Conservation (phyloP, 2,888 invertebrate species). For the Tiliacea citrago region DNA sequence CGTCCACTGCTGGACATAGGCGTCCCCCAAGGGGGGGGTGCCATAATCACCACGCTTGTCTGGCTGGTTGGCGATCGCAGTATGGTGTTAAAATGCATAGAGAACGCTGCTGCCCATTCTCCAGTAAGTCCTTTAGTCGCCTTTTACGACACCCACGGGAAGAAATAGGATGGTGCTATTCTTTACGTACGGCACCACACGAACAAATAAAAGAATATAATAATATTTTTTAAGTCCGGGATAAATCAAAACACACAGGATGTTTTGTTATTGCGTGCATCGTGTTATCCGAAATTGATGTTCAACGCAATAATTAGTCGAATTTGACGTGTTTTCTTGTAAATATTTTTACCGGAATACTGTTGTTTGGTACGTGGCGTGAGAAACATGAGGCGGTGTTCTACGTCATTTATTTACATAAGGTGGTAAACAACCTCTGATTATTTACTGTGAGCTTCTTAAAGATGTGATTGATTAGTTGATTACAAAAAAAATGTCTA, state of each 20-base stretch:
- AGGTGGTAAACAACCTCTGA: conserved; percentile 2
- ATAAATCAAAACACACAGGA: neutral
- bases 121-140: too few species aligned
- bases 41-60: too few species aligned
- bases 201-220: too few species aligned
- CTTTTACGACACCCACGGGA: too few species aligned
- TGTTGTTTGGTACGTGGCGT: neutral
- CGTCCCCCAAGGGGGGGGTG: too few species aligned
- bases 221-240: neutral
- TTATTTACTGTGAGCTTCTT: neutral
- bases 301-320: conserved; percentile 4
- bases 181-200: too few species aligned
- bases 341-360: neutral
- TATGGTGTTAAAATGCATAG: too few species aligned
- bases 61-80: too few species aligned
- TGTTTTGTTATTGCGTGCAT: conserved; percentile 1
- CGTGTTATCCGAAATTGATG: conserved; percentile 5
- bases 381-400: conserved; percentile 4
- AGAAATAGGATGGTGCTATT: too few species aligned
- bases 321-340: conserved; percentile 3
- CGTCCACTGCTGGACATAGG: too few species aligned
- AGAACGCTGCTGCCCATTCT: too few species aligned
- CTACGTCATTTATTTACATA: conserved; percentile 28
- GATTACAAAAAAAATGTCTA: neutral
- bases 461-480: neutral